Conservation (phyloP, 2,888 invertebrate species). For the Melieria omissa region DNA sequence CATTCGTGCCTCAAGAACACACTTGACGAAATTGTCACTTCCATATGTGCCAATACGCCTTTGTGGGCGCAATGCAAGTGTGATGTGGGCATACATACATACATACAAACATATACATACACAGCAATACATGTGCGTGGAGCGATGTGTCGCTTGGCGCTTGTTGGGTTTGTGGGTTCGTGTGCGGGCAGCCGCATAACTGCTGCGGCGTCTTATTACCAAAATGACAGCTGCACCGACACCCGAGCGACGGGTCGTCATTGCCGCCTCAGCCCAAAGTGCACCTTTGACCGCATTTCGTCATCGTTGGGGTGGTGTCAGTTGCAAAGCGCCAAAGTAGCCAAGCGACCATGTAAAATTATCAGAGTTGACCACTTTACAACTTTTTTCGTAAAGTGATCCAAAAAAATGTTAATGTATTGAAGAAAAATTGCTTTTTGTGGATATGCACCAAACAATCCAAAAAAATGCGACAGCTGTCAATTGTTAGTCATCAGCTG, state of each 20-base stretch:
- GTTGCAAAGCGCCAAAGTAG: no score
- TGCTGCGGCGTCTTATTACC: constrained; percentile 9
- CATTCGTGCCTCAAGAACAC: not conserved
- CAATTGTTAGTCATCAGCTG: no score
- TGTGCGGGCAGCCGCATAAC: constrained; percentile 7
- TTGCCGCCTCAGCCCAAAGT: not conserved
- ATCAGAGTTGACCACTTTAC: no score
- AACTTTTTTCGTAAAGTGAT: no score
- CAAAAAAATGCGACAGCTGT: no score
- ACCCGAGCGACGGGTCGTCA: not conserved
- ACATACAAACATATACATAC: not conserved
- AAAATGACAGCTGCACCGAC: constrained; percentile 15
- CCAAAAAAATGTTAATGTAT: no score
- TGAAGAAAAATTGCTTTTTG: no score
- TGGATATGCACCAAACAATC: no score
- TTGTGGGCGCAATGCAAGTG: not conserved
- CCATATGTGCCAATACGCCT: not conserved
- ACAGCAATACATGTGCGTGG: not conserved
- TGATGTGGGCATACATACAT: not conserved
- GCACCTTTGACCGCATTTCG: not conserved
- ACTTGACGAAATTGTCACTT: not conserved
- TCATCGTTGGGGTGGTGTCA: no score
- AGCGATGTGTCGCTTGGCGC: not conserved
- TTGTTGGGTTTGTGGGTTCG: not conserved
- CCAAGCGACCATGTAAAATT: no score